Evolutionary conservation across 2,113 vertebrate genomes (phyloP), one percentile per base, ranked within the genome.

Genomic region (Oncorhynchus gorbuscha): DNA sequence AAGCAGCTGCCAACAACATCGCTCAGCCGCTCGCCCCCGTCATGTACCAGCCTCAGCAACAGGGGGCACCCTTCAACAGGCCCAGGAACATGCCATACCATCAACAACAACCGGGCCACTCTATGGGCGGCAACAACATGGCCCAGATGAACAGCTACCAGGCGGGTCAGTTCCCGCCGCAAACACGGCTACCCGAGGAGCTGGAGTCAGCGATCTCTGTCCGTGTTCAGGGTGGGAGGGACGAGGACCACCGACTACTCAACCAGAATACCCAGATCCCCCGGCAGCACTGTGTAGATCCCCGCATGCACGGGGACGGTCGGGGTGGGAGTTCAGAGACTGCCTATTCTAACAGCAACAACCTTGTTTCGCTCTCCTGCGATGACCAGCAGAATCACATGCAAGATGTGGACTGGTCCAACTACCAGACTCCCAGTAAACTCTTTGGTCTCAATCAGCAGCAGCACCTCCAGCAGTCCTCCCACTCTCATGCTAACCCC

Each of bases 11-110:
- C 72, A 2, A 59, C 24, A 80, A n/a, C 79, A 65, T 59, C 16
- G 58, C 78, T 45, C 69, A 3, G 3, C 39, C 32, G 80, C 30
- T 0, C 3, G 59, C 74, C 62, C 24, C 69, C 87, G 79, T 89
- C 24, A 97, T 97, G 95, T 95, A 94, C 76, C 92, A 91, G 84
- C 94, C 94, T 81, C 93, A 92, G 84, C 94, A 94, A 72, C 93
- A 93, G 90, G 95, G 94, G 83, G 45, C 70, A 3, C 59, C 83
- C 77, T 93, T 95, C 72, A 86, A 92, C 73, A 93, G 90, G 71
- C 91, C 85, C 67, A 90, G 94, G 79, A 22, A 3, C 59, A n/a
- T 62, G 20, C 93, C 93, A 85, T 87, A 93, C 68, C 71, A 74
- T 90, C 93, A 93, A 84, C 87, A 93, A 69, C 71, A 76, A 90